These are phyloP conservation scores for Byasa hedistus DNA, from an alignment of 2,888 invertebrate genomes.

Conservation along the genomic window DNA sequence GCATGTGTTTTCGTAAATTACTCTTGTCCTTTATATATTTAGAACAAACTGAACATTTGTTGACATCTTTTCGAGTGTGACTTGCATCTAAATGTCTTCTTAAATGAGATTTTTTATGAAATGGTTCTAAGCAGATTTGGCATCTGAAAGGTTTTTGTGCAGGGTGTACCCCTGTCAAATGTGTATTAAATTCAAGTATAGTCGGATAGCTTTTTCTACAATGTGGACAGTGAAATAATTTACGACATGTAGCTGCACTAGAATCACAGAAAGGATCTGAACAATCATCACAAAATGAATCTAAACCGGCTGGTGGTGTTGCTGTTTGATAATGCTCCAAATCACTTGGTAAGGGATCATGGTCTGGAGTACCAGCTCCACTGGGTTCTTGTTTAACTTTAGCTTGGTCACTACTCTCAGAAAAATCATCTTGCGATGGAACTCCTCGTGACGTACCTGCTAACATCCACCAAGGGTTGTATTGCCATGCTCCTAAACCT, in stretches of 20 bases:
- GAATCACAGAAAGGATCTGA: constrained; percentile 78
- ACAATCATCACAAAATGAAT: constrained; percentile 77
- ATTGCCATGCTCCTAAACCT: constrained; percentile 73
- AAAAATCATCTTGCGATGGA: constrained; percentile 70
- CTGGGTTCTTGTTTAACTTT: constrained; percentile 74
- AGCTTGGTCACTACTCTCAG: constrained; percentile 67
- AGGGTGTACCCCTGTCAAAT: constrained; percentile 76
- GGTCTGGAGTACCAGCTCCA: constrained; percentile 68
- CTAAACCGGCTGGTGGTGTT: constrained; percentile 69
- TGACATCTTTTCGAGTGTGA: constrained; percentile 77
- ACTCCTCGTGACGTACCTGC: constrained; percentile 73
- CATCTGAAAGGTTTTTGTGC: constrained; percentile 77
- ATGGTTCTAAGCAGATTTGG: constrained; percentile 77
- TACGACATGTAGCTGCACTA: constrained; percentile 67
- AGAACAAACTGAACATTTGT: constrained; percentile 77
- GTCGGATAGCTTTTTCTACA: constrained; percentile 78
- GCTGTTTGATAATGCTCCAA: constrained; percentile 60
- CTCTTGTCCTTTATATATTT: constrained; percentile 79
- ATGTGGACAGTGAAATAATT: constrained; percentile 78
- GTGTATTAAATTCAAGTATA: constrained; percentile 76
- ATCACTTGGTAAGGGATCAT: constrained; percentile 65
- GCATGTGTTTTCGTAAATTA: constrained; percentile 78
- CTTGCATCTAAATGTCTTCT: constrained; percentile 75
- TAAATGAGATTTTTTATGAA: constrained; percentile 74
- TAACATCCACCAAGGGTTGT: constrained; percentile 79